Percentiles rank a stretch among this genome's conserved stretches.
phyloP scores from a whole-genome alignment of 2,113 vertebrate species.

The Pelobates fuscus region DNA sequence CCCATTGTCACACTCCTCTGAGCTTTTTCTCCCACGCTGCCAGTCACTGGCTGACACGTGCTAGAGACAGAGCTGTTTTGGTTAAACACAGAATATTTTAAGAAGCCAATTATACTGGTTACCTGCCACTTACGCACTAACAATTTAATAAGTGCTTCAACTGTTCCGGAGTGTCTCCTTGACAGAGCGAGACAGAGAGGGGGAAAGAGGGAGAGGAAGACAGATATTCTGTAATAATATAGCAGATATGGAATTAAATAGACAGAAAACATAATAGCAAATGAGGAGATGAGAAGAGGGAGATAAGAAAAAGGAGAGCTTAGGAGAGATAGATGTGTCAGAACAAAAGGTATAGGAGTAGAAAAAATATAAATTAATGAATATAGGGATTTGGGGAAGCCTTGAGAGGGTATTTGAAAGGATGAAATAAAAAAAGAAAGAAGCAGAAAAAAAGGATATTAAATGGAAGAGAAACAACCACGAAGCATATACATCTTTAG shows the following conservation, averaged over 20 bases:
- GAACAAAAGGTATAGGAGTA: not conserved
- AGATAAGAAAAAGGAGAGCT: not conserved
- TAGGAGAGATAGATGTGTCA: not conserved
- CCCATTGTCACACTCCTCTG: not conserved
- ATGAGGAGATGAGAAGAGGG: conserved; percentile 3
- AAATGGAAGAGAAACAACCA: no score
- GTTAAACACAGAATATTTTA: conserved; percentile 50
- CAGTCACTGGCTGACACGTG: conserved; percentile 19
- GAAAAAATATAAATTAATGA: not conserved
- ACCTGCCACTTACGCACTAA: conserved; percentile 47
- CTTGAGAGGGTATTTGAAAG: not conserved
- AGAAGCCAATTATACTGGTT: conserved; percentile 47
- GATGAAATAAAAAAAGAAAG: no score
- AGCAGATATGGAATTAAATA: conserved; percentile 32
- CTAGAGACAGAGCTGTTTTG: conserved; percentile 44
- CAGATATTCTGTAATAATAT: conserved; percentile 35
- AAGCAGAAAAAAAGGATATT: no score
- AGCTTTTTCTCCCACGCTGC: conserved; percentile 4
- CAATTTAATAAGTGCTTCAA: conserved; percentile 48
- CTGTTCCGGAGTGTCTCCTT: conserved; percentile 36
- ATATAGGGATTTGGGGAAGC: not conserved
- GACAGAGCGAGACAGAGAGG: conserved; percentile 24
- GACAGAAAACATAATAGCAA: conserved; percentile 20
- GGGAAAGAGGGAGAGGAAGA: conserved; percentile 2
- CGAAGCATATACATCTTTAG: no score